phyloP scores from a whole-genome alignment of 1,140 invertebrate genomes.

The Brachionus rotundiformis region DNA sequence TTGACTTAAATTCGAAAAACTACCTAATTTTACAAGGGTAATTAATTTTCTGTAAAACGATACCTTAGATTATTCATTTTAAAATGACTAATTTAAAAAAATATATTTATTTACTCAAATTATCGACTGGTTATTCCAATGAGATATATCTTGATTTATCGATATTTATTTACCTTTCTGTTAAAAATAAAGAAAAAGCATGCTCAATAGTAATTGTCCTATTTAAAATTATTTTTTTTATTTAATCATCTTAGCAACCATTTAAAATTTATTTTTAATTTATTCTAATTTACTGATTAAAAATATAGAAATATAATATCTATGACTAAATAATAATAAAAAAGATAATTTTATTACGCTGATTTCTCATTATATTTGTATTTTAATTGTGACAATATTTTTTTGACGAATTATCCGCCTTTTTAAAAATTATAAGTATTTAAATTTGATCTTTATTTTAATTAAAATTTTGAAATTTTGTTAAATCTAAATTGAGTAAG shows the following conservation, averaged over 20 bases:
- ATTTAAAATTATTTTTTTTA: not conserved
- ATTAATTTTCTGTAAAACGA: not conserved
- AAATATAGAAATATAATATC: not conserved
- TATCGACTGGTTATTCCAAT: not conserved
- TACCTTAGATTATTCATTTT: not conserved
- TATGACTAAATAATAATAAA: not conserved
- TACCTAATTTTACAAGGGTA: not conserved
- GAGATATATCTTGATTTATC: not conserved
- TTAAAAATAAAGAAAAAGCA: not conserved
- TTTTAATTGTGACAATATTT: no score
- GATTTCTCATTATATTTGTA: no score
- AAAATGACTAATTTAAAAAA: not conserved
- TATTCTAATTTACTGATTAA: not conserved
- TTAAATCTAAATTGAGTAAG: not conserved
- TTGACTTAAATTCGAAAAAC: not conserved
- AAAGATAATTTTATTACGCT: no score
- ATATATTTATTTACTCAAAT: not conserved
- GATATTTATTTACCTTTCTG: not conserved
- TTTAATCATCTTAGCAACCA: conserved; percentile 19
- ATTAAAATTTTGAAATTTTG: conserved; percentile 6
- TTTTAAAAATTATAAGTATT: not conserved
- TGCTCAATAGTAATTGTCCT: not conserved
- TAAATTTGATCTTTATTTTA: conserved; percentile 5
- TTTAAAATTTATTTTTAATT: not conserved
- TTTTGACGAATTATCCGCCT: not conserved